Evolutionary conservation across 2,888 invertebrate genomes (phyloP).

Genomic region (Neoscelio sp.): DNA sequence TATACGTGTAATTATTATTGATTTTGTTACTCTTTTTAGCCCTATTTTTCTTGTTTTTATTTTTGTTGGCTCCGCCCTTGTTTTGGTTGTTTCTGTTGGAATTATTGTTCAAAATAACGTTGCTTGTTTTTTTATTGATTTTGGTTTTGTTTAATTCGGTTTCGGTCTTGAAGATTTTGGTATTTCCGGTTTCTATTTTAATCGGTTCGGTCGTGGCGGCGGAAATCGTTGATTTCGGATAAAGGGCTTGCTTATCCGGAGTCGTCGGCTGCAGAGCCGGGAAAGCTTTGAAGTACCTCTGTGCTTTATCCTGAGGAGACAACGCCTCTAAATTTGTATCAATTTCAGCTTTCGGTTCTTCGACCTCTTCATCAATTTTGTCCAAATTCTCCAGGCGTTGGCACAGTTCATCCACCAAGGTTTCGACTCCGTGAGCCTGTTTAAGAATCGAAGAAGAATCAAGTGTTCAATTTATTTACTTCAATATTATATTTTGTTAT

Average conservation of each 20-base stretch:
- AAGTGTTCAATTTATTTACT: background rate
- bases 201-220: slow-evolving; percentile 33
- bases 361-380: slow-evolving; percentile 77
- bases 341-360: slow-evolving; percentile 68
- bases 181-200: slow-evolving; percentile 47
- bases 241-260: slow-evolving; percentile 74
- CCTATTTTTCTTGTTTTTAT: slow-evolving; percentile 77
- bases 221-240: slow-evolving; percentile 56
- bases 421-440: slow-evolving; percentile 92
- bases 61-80: slow-evolving; percentile 73
- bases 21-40: slow-evolving; percentile 76
- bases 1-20: slow-evolving; percentile 47
- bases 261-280: slow-evolving; percentile 85
- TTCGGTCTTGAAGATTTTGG: slow-evolving; percentile 53
- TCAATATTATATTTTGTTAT: too few relatives aligned
- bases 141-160: slow-evolving; percentile 57
- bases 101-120: slow-evolving; percentile 73
- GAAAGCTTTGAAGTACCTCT: slow-evolving; percentile 91
- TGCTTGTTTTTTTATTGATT: slow-evolving; percentile 40
- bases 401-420: slow-evolving; percentile 93
- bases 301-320: slow-evolving; percentile 88
- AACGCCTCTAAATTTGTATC: slow-evolving; percentile 83
- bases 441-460: slow-evolving; percentile 61
- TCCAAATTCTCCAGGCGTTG: slow-evolving; percentile 90
- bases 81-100: slow-evolving; percentile 73